Conservation (phyloP, 2,888 invertebrate genomes). For the Synergus itoensis region DNA sequence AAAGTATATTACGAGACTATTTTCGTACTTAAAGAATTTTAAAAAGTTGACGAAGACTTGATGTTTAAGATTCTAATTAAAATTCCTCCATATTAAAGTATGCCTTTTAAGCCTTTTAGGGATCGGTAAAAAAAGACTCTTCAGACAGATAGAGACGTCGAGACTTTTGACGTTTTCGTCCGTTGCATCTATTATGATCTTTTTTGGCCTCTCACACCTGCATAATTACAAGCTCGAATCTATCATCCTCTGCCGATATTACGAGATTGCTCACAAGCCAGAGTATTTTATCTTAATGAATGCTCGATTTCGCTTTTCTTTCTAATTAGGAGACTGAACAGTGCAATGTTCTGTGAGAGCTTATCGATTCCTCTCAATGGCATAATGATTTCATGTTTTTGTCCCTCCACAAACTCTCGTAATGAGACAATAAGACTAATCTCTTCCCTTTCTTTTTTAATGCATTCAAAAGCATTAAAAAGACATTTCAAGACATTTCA, state of each 20-base stretch:
- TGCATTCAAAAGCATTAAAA: neutral
- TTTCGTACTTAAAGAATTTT: neutral
- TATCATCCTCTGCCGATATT: conserved; percentile 61
- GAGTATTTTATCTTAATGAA: conserved; percentile 64
- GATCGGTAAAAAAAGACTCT: conserved; percentile 38
- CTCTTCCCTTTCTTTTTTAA: neutral
- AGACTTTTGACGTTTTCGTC: conserved; percentile 53
- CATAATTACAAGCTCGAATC: conserved; percentile 62
- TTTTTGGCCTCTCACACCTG: conserved; percentile 45
- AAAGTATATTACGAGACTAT: no score
- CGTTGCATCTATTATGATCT: conserved; percentile 46
- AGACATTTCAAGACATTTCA: neutral
- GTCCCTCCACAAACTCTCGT: conserved; percentile 13
- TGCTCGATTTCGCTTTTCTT: conserved; percentile 38
- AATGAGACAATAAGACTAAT: neutral
- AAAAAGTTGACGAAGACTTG: neutral
- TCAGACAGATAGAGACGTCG: conserved; percentile 60
- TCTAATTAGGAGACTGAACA: conserved; percentile 46
- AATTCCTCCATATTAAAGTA: conserved; percentile 51
- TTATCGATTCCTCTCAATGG: conserved; percentile 28
- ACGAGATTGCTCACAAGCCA: conserved; percentile 55
- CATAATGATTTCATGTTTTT: conserved; percentile 12
- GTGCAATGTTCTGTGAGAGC: conserved; percentile 22
- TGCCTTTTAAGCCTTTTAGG: conserved; percentile 40
- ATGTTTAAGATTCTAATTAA: conserved; percentile 49